These are phyloP conservation scores for Astropecten irregularis DNA, from an alignment of 53 echinoderm and acorn worm species.

Conservation along the genomic window DNA sequence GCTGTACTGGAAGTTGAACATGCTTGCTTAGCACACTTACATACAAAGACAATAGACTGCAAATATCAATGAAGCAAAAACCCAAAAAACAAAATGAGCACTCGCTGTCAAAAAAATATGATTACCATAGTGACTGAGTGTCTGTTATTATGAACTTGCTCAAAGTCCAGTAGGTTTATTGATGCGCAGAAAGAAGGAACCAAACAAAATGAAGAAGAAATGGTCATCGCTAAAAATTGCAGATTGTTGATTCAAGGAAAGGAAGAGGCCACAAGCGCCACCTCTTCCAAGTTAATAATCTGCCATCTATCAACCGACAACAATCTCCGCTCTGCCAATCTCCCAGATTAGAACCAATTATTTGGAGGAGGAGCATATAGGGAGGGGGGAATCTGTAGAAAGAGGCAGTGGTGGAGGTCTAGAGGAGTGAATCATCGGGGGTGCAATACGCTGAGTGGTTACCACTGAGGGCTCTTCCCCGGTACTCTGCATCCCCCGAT, in stretches of 20 bases:
- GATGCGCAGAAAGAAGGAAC: neutral
- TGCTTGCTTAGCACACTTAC: no score
- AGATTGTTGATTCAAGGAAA: slow-evolving; percentile 3
- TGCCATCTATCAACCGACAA: slow-evolving; percentile 18
- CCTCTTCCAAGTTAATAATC: slow-evolving; percentile 26
- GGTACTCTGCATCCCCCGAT: neutral
- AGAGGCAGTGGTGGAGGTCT: neutral
- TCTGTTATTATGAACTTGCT: neutral
- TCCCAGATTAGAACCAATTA: slow-evolving; percentile 1
- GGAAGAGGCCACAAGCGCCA: neutral
- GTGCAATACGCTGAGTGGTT: neutral
- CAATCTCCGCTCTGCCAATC: slow-evolving; percentile 17
- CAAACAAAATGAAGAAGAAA: neutral
- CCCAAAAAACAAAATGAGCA: no score
- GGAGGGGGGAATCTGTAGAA: neutral
- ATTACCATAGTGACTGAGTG: neutral
- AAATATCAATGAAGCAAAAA: no score
- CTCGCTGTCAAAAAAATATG: no score
- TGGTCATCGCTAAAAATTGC: neutral
- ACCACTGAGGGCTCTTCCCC: no score
- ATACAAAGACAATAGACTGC: no score
- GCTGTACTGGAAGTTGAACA: no score
- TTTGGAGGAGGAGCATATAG: neutral
- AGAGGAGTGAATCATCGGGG: slow-evolving; percentile 15
- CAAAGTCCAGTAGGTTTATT: slow-evolving; percentile 26